Percentiles rank a stretch among this genome's conserved stretches.
These are phyloP conservation scores for Benitochromis conjunctus DNA, from an alignment of 2,113 vertebrate species.

Conservation along the genomic window DNA sequence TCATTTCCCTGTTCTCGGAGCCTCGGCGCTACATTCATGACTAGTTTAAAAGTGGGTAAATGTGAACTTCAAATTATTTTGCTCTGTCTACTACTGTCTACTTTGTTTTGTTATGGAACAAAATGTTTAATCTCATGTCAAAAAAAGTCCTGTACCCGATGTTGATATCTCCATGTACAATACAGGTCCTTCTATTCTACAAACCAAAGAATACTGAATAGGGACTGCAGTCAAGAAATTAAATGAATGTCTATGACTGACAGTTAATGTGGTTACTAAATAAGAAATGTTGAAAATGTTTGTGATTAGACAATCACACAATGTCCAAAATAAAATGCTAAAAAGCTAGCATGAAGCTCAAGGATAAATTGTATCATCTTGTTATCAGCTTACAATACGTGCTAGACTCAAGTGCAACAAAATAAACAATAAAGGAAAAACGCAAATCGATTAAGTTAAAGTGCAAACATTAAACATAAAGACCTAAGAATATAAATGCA, in stretches of 20 bases:
- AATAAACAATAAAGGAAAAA: fast-evolving
- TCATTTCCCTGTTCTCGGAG: not conserved
- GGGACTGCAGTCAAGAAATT: fast-evolving
- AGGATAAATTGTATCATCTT: fast-evolving
- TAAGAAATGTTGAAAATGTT: not conserved
- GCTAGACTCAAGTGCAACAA: not conserved
- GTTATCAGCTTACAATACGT: not conserved
- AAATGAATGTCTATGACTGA: not conserved
- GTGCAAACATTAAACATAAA: not conserved
- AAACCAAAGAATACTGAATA: fast-evolving
- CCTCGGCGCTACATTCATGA: not conserved
- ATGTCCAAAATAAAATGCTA: not conserved
- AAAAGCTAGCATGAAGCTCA: not conserved
- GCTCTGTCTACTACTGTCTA: not conserved
- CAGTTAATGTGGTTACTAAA: not conserved
- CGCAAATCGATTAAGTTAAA: not conserved
- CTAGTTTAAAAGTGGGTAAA: not conserved
- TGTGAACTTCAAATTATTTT: not conserved
- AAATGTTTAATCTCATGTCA: not conserved
- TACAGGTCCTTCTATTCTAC: not conserved
- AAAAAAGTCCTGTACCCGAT: not conserved
- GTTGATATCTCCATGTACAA: fast-evolving
- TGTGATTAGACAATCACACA: not conserved
- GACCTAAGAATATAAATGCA: not conserved
- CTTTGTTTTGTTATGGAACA: not conserved